Evolutionary conservation across 2,113 vertebrate genomes (phyloP).

Genomic region (Megaceryle torquata): DNA sequence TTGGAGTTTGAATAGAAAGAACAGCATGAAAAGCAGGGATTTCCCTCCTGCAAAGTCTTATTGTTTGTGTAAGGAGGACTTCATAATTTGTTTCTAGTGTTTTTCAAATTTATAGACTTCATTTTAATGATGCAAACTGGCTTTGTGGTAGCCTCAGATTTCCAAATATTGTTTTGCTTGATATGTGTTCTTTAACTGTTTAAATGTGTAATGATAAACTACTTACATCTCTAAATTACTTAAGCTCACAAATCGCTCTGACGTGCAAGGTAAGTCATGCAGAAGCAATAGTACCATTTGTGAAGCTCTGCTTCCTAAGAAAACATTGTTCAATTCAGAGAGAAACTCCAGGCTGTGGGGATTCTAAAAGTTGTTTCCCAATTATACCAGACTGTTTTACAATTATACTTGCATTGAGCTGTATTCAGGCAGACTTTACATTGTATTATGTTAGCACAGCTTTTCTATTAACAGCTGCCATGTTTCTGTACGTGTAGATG

Average conservation of each 20-base stretch:
- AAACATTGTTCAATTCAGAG: neutral
- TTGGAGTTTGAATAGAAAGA: slow-evolving; percentile 33
- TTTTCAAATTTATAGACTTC: neutral
- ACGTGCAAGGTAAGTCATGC: slow-evolving; percentile 61
- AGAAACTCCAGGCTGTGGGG: neutral
- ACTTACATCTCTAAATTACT: neutral
- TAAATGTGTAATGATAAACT: slow-evolving; percentile 11
- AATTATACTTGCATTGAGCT: neutral
- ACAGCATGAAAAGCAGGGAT: slow-evolving; percentile 40
- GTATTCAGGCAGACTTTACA: neutral
- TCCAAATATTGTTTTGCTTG: neutral
- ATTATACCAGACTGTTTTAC: neutral
- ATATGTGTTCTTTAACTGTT: slow-evolving; percentile 11
- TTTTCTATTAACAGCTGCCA: neutral
- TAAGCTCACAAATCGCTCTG: neutral
- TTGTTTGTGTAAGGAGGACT: neutral
- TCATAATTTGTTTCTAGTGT: slow-evolving; percentile 29
- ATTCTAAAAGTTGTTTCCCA: neutral
- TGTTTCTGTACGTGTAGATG: neutral
- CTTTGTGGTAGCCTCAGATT: neutral
- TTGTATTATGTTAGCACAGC: neutral
- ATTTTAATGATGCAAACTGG: slow-evolving; percentile 9
- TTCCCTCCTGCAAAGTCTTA: slow-evolving; percentile 14
- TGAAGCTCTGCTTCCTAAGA: slow-evolving; percentile 22
- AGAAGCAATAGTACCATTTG: slow-evolving; percentile 31